These are phyloP conservation scores for Canis aureus DNA, from an alignment of 2,113 vertebrate genomes.

Conservation along the genomic window DNA sequence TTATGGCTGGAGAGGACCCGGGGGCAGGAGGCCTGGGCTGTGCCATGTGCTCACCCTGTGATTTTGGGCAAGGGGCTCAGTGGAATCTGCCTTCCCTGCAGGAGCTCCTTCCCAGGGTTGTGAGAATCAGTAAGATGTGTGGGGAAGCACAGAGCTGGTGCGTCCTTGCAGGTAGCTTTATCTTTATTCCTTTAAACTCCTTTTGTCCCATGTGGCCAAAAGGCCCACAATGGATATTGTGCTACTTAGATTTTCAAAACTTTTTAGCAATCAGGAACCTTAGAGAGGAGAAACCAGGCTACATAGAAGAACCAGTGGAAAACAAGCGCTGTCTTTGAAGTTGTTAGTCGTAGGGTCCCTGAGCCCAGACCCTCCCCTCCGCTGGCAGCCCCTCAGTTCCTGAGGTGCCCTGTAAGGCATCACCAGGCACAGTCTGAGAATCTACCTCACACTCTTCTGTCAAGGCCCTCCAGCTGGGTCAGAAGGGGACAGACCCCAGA, in stretches of 20 bases:
- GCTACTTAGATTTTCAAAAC: background rate
- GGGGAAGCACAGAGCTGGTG: background rate
- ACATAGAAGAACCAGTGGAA: background rate
- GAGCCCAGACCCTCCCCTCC: too few relatives aligned
- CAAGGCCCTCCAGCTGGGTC: too few relatives aligned
- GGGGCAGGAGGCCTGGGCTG: background rate
- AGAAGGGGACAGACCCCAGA: background rate
- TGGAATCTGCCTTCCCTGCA: background rate
- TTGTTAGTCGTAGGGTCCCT: background rate
- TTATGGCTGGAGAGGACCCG: background rate
- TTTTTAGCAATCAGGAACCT: background rate
- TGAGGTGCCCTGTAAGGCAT: background rate
- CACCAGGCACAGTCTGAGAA: background rate
- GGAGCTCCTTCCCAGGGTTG: background rate
- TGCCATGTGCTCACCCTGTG: fast-evolving
- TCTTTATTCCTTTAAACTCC: background rate
- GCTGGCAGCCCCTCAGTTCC: background rate
- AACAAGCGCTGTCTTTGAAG: background rate
- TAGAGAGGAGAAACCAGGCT: background rate
- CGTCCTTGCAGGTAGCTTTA: background rate
- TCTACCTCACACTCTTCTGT: background rate
- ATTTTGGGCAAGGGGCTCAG: background rate
- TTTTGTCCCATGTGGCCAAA: background rate
- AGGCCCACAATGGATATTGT: background rate
- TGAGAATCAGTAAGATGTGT: background rate